phyloP scores from a whole-genome alignment of 2,113 vertebrate genomes.

The Saguinus midas region DNA sequence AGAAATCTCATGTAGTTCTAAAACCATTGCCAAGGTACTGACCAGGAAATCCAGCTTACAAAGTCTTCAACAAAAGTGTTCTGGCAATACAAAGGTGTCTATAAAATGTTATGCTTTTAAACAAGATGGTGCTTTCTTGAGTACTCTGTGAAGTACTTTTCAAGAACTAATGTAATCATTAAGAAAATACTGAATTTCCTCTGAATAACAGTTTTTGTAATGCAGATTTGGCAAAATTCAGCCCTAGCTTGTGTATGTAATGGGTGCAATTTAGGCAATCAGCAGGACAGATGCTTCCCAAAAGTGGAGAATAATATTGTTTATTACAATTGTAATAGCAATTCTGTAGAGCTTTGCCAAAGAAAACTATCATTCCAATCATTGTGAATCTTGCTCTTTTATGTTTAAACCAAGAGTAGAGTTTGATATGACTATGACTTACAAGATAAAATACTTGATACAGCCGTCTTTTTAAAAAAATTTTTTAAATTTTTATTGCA shows the following conservation, averaged over 20 bases:
- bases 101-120: constrained; percentile 32
- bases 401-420: background rate
- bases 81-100: background rate
- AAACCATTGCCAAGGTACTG: background rate
- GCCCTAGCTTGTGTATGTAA: background rate
- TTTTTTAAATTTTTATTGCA: too few relatives aligned
- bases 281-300: background rate
- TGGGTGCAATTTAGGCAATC: constrained; percentile 8
- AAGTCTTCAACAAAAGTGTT: background rate
- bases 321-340: background rate
- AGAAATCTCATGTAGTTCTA: background rate
- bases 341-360: background rate
- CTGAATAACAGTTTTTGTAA: constrained; percentile 21
- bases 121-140: background rate
- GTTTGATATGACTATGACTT: background rate
- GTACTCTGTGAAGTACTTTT: background rate
- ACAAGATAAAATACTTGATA: background rate
- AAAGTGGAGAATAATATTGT: background rate
- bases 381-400: background rate
- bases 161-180: background rate
- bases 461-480: too few relatives aligned
- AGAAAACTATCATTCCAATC: background rate
- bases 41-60: constrained; percentile 31
- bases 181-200: background rate
- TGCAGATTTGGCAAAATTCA: constrained; percentile 29